phyloP scores from a whole-genome alignment of 2,797 vertebrate genomes.

The Rhincodon typus region DNA sequence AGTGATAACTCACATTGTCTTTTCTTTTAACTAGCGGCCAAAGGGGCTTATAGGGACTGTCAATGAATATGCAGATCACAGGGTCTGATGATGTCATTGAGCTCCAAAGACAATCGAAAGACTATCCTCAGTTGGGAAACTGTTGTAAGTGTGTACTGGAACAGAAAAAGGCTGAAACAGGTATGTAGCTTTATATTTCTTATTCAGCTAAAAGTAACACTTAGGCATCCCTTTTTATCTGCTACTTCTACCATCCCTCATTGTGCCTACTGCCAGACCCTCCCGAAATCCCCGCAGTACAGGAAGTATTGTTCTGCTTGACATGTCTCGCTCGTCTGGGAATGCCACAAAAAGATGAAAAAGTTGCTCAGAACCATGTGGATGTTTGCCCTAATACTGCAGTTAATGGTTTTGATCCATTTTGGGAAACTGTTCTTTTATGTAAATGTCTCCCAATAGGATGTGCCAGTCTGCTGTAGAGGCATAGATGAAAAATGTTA shows the following conservation, averaged over 20 bases:
- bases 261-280: not conserved
- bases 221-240: not conserved
- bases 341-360: not conserved
- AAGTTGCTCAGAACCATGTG: not conserved
- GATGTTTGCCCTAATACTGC: too few species aligned
- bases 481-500: not conserved
- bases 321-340: not conserved
- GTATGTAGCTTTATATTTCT: not conserved
- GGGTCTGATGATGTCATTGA: not conserved
- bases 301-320: not conserved
- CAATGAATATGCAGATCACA: not conserved
- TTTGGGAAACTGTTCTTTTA: not conserved
- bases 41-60: not conserved
- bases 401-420: not conserved
- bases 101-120: not conserved
- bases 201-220: not conserved
- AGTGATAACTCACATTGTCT: not conserved
- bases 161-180: not conserved
- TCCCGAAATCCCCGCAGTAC: too few species aligned
- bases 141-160: not conserved
- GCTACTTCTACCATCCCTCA: not conserved
- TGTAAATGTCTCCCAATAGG: not conserved
- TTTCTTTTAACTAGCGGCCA: not conserved
- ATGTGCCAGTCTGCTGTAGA: not conserved
- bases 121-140: not conserved